phyloP scores from a whole-genome alignment of 2,888 invertebrate species.

The Aromia moschata region DNA sequence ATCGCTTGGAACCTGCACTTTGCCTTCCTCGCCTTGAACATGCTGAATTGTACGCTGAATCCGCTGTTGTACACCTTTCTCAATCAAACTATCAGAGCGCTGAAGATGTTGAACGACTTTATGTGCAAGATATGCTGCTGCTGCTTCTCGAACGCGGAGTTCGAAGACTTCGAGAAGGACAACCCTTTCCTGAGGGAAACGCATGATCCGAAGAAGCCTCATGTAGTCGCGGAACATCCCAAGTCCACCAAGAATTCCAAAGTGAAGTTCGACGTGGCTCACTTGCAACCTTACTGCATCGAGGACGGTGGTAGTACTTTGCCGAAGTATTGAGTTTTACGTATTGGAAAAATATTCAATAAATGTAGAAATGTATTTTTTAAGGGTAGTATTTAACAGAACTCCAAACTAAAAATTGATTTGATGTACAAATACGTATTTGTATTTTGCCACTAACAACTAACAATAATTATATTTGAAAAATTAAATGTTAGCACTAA shows the following conservation, averaged over 20 bases:
- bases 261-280: constrained; percentile 6
- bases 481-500: too few species aligned
- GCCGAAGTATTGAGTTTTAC: constrained; percentile 12
- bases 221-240: neutral
- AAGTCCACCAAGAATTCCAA: neutral
- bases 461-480: too few species aligned
- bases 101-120: constrained; percentile 52
- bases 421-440: too few species aligned
- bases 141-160: constrained; percentile 57
- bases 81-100: constrained; percentile 62
- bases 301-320: neutral
- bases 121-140: constrained; percentile 57
- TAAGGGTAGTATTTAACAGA: too few species aligned
- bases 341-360: too few species aligned
- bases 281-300: neutral
- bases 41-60: constrained; percentile 67
- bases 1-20: constrained; percentile 64
- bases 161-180: constrained; percentile 58
- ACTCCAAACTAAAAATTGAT: too few species aligned
- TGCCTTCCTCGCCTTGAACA: constrained; percentile 64
- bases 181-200: constrained; percentile 30
- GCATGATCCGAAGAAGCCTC: neutral
- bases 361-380: too few species aligned
- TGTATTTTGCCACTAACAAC: too few species aligned
- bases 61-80: constrained; percentile 71